Conservation (phyloP, 1,140 invertebrate species). For the Chelonus insularis region DNA sequence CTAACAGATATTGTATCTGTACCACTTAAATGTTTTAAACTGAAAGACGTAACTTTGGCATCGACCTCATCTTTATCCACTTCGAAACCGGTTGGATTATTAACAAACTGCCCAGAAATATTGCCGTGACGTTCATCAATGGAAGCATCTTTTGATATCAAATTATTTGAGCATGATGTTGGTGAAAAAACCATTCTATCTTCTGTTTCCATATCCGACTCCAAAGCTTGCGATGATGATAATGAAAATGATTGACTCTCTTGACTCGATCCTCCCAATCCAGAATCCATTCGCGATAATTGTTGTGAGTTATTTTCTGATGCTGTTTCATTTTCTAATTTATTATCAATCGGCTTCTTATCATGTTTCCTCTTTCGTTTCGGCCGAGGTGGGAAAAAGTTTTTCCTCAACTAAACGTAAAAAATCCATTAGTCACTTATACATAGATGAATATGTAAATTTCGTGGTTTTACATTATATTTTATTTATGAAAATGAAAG, state of each 20-base stretch:
- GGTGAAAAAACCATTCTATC: too few species aligned
- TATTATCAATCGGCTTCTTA: slow-evolving; percentile 6
- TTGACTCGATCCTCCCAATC: slow-evolving; percentile 32
- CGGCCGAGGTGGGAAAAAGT: slow-evolving; percentile 67
- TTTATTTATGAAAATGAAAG: too few species aligned
- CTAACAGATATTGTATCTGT: too few species aligned
- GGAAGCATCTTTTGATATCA: too few species aligned
- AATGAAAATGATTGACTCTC: not conserved
- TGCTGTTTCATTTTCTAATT: not conserved
- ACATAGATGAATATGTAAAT: not conserved
- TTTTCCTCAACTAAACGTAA: slow-evolving; percentile 65
- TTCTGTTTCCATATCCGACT: not conserved
- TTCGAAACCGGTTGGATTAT: not conserved
- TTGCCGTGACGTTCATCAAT: too few species aligned
- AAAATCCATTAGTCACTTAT: too few species aligned
- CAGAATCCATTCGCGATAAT: slow-evolving; percentile 37
- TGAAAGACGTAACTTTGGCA: not conserved
- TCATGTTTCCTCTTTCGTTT: slow-evolving; percentile 50
- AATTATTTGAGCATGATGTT: too few species aligned
- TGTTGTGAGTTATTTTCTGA: slow-evolving; percentile 24
- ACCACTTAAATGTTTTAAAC: not conserved
- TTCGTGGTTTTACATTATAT: too few species aligned
- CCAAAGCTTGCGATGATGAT: too few species aligned
- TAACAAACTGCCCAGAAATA: too few species aligned
- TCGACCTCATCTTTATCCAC: not conserved